Evolutionary conservation across 2,888 invertebrate genomes (phyloP), one percentile per base, ranked within the genome.

Genomic region (Heliconius hortense): DNA sequence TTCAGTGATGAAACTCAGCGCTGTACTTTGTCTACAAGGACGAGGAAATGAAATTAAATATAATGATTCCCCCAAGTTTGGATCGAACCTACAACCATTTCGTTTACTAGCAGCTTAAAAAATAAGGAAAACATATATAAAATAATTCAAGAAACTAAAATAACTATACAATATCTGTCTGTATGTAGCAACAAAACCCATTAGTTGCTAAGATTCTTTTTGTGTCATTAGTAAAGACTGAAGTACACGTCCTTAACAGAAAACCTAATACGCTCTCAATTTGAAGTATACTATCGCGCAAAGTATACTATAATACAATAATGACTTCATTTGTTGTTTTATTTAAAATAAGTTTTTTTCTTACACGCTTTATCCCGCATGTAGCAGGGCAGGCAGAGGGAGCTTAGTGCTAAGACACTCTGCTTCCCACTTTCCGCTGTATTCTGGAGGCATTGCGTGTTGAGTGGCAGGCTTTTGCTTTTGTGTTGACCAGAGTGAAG

Each of bases 161-260:
- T 7, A 26, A 26, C 7, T 60, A 24, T 66, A 66, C 3, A 3
- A 24, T 24, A 15, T 66, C 24, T 26, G 39, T 66, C 18, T 66
- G n/a, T 64, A 35, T 35, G 35, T 35, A 35, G 39, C 26, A 60
- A 71, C 71, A 43, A 60, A 71, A 31, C 60, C 71, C 71, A 71
- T 71, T 71, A 71, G 71, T 18, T 43, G 26, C 24, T 62, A 43
- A 71, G 39, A 71, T 62, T 71, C 73, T 73, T 73, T 66, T 73
- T 73, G 73, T 66, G 66, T 73, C 73, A 73, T 73, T 67, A 73
- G 59, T 31, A 73, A 39, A 59, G 28, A 63, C 59, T 73, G 35
- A 56, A 73, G 73, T 59, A 71, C 59, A 71, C 71, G 60, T 71
- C 71, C 39, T 62, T 62, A 62, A 39, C 71, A 71, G 60, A 71